Evolutionary conservation across 2,797 vertebrate species (phyloP).

Genomic region (Lepilemur septentrionalis): DNA sequence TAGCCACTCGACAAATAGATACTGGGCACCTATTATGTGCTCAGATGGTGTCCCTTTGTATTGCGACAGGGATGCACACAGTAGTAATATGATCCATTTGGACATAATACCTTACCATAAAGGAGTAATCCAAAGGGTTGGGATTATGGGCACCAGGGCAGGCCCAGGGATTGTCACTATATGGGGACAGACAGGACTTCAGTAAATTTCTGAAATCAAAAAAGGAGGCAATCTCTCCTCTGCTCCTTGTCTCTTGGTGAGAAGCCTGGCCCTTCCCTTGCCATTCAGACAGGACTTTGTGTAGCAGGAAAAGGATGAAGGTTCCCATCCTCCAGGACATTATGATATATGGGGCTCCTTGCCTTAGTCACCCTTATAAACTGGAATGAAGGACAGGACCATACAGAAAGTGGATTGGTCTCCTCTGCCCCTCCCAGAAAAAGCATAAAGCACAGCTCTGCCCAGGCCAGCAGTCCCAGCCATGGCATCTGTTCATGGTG

Average conservation of each 20-base stretch:
- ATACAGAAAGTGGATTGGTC: not conserved
- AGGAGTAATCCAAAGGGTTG: not conserved
- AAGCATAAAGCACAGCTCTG: not conserved
- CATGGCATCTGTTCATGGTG: not conserved
- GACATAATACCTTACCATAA: not conserved
- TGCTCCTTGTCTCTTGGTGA: not conserved
- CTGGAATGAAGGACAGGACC: conserved; percentile 48
- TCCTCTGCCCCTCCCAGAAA: not conserved
- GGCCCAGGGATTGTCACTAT: not conserved
- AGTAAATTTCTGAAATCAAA: not conserved
- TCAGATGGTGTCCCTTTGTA: not conserved
- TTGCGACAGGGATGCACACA: accelerated
- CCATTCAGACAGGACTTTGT: not conserved
- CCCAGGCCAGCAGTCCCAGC: not conserved
- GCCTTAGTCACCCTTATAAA: not conserved
- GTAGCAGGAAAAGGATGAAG: not conserved
- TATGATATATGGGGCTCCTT: not conserved
- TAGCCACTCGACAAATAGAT: not conserved
- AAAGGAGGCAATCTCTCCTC: not conserved
- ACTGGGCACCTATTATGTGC: not conserved
- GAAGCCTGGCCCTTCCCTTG: not conserved
- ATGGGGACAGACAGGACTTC: not conserved
- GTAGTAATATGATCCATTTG: not conserved
- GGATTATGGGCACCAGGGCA: not conserved
- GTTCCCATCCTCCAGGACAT: not conserved